phyloP scores from a whole-genome alignment of 2,797 vertebrate species.

The Pangasius sanitwongsei region DNA sequence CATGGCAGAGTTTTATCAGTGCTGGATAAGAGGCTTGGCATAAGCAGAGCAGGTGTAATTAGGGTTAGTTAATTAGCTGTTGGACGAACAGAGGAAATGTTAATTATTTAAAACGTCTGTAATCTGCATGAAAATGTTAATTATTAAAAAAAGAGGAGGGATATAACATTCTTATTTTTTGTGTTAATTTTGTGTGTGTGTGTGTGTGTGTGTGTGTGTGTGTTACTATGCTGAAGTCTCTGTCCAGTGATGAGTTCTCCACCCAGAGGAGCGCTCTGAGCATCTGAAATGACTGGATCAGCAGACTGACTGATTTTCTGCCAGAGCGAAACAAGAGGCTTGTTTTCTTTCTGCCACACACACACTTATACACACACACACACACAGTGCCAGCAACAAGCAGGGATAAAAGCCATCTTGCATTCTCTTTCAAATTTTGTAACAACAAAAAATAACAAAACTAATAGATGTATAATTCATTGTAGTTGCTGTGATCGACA shows the following conservation, averaged over 20 bases:
- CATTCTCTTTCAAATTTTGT: constrained; percentile 77
- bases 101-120: constrained; percentile 44
- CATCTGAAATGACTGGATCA: constrained; percentile 59
- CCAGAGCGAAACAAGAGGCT: constrained; percentile 64
- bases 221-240: constrained; percentile 1
- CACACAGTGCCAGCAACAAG: constrained; percentile 30
- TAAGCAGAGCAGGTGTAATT: constrained; percentile 41
- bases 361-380: constrained; percentile 40
- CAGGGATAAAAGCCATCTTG: constrained; percentile 72
- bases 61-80: constrained; percentile 44
- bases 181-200: not conserved
- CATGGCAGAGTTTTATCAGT: not conserved
- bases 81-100: constrained; percentile 45
- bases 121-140: constrained; percentile 4
- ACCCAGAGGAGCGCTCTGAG: constrained; percentile 30
- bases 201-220: not conserved
- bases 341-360: constrained; percentile 65
- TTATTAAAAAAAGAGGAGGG: not conserved
- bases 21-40: not conserved
- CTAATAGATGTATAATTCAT: constrained; percentile 77
- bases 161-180: not conserved
- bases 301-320: constrained; percentile 65
- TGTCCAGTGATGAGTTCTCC: constrained; percentile 25
- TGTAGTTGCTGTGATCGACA: constrained; percentile 55
- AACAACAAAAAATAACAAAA: constrained; percentile 70